These are phyloP conservation scores for Podiceps cristatus DNA, from an alignment of 2,113 vertebrate species.

Conservation along the genomic window DNA sequence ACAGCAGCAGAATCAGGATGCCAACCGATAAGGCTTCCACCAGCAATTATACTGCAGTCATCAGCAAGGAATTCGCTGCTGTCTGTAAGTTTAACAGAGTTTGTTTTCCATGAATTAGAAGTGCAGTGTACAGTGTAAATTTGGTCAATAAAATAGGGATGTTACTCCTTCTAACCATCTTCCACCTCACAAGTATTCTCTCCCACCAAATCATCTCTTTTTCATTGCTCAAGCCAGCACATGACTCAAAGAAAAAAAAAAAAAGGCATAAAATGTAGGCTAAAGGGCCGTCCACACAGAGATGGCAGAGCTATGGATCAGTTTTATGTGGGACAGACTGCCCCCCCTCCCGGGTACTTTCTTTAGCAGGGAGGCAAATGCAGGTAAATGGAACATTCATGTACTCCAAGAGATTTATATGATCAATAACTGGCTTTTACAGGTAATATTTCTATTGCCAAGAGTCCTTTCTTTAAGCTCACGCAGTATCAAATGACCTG, in stretches of 20 bases:
- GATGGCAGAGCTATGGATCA: background rate
- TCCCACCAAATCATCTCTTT: background rate
- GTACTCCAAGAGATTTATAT: background rate
- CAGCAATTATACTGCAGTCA: constrained; percentile 96
- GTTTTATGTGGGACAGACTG: background rate
- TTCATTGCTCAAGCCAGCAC: background rate
- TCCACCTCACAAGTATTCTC: background rate
- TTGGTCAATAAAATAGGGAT: background rate
- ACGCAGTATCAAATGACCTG: background rate
- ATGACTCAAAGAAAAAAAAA: background rate
- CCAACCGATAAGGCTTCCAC: constrained; percentile 94
- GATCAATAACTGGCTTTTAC: background rate
- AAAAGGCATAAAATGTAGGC: fast-evolving
- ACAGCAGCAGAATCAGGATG: constrained; percentile 95
- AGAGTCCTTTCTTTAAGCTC: background rate
- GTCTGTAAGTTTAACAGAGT: constrained; percentile 76
- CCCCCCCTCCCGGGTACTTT: background rate
- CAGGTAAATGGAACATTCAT: background rate
- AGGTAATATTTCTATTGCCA: background rate
- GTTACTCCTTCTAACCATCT: background rate
- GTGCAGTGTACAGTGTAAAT: background rate
- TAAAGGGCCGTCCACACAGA: background rate
- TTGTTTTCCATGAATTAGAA: background rate
- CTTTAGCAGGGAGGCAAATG: background rate
- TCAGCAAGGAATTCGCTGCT: constrained; percentile 94